phyloP scores from a whole-genome alignment of 2,797 vertebrate genomes.

The Lacerta viridis region DNA sequence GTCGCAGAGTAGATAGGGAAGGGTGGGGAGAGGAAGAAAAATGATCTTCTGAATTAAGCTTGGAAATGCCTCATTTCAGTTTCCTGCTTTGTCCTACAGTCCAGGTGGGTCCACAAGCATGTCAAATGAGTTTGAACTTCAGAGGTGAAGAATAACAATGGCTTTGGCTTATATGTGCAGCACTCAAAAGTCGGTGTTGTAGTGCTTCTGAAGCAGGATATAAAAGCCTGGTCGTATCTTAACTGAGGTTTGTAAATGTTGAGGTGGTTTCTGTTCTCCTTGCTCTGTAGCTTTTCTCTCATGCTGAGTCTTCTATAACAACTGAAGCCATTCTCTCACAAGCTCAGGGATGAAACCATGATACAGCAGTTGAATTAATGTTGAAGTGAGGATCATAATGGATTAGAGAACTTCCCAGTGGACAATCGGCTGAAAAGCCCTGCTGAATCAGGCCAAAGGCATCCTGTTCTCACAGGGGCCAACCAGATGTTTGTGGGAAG shows the following conservation, averaged over 20 bases:
- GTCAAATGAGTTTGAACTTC: constrained; percentile 55
- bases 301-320: constrained; percentile 3
- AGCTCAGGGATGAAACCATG: neutral
- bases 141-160: constrained; percentile 15
- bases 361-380: neutral
- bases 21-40: constrained; percentile 25
- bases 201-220: constrained; percentile 17
- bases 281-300: constrained; percentile 17
- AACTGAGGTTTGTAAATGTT: neutral
- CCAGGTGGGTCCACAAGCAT: constrained; percentile 44
- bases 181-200: neutral
- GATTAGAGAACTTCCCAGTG: constrained; percentile 8
- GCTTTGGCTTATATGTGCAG: neutral
- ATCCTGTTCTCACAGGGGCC: no score
- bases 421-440: no score
- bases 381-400: neutral
- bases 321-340: neutral
- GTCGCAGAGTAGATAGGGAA: constrained; percentile 33
- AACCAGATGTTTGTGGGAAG: no score
- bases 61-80: constrained; percentile 53
- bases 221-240: neutral
- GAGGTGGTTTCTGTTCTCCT: neutral
- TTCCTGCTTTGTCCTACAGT: constrained; percentile 49
- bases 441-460: no score
- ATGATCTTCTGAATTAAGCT: constrained; percentile 38